Evolutionary conservation across 2,888 invertebrate genomes (phyloP), one percentile per base, ranked within the genome.

Genomic region (Elegia similella): DNA sequence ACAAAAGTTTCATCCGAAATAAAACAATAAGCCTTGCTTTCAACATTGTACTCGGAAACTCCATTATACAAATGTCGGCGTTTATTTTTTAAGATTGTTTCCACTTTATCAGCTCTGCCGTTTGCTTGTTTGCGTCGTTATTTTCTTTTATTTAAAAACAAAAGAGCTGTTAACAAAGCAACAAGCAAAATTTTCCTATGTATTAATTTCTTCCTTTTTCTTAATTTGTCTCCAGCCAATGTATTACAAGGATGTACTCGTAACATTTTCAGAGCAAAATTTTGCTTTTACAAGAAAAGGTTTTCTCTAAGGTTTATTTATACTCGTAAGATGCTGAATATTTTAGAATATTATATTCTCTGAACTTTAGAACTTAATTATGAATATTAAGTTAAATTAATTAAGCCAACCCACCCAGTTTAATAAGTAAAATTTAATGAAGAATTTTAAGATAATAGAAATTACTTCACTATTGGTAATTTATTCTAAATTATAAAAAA

Each of bases 41-140:
- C 16, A 50, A 16, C 34, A 50, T 38, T 50, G 16, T 34, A 50
- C 50, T 50, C 50, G 50, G n/a, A 15, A 50, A 50, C 34, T 50
- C 50, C 50, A 34, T 50, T 50, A 50, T 17, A 17, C 7, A 12
- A 50, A 50, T 50, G 17, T 12, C 50, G 34, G 50, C 34, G 34
- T 50, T 50, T 34, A 16, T 50, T 50, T 50, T 17, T 12, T 12
- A 17, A 50, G 34, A 50, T 34, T 48, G 32, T 48, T 48, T 48
- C 32, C 15, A 32, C 48, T 30, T 48, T 48, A 48, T 15, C 48
- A 30, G 32, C 32, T 5, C 7, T 2, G 13, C 15, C 32, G 34
- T 50, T 50, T 50, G 8, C 16, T 16, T 16, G 16, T 50, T 34
- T 34, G 16, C 15, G 10, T 7, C 30, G 13, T 48, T 48, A 48